A percentile compares a stretch with the other conserved stretches of the same genome.
Evolutionary conservation across 2,888 invertebrate genomes (phyloP).

Genomic region (Platycnemis pennipes): DNA sequence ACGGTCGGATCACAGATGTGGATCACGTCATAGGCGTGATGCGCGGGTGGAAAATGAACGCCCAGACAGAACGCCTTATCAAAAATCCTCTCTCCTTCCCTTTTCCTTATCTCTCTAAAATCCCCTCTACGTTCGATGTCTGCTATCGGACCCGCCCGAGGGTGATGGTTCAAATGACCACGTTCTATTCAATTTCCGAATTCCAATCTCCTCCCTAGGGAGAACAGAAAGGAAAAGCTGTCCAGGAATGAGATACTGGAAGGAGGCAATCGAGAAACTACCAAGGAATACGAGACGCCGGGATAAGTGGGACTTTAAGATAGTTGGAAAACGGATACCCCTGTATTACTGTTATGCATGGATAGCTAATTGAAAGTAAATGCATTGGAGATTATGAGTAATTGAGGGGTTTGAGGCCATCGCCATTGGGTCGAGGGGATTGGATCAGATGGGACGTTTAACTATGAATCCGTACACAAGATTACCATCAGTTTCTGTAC

Average conservation of each 20-base stretch:
- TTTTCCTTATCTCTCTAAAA: not conserved
- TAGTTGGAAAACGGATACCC: too few relatives aligned
- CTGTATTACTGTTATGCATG: too few relatives aligned
- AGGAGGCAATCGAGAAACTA: not conserved
- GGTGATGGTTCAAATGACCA: not conserved
- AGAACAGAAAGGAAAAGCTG: not conserved
- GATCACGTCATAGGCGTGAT: not conserved
- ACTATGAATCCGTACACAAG: too few relatives aligned
- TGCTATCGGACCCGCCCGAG: not conserved
- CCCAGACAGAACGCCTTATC: not conserved
- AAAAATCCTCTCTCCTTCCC: not conserved
- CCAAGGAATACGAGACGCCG: not conserved
- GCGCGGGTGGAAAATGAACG: not conserved
- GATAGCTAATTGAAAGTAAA: too few relatives aligned
- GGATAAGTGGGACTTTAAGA: too few relatives aligned
- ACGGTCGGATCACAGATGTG: not conserved
- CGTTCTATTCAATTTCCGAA: not conserved
- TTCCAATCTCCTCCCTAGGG: not conserved
- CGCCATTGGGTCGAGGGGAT: too few relatives aligned
- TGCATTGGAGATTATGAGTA: too few relatives aligned
- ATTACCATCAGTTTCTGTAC: too few relatives aligned
- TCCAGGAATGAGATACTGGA: not conserved
- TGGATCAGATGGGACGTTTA: too few relatives aligned
- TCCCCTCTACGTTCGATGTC: too few relatives aligned
- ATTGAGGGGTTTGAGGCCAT: too few relatives aligned